These are phyloP conservation scores for Anguilla marmorata DNA, from an alignment of 2,797 vertebrate species.

Conservation along the genomic window DNA sequence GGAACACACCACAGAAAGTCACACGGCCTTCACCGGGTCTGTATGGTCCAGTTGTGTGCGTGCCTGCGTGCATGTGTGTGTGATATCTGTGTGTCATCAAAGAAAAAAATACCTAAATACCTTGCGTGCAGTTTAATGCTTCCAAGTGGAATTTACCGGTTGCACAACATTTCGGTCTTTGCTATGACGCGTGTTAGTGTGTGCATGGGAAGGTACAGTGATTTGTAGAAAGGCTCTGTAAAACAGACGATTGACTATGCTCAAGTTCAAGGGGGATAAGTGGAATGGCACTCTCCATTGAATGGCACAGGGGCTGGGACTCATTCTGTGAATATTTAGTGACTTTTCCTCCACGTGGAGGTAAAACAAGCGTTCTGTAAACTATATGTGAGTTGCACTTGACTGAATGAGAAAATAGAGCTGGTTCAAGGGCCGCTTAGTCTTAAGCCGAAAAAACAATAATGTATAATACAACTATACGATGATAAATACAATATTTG, in stretches of 20 bases:
- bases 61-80: background rate
- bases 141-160: slow-evolving; percentile 15
- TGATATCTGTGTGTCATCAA: background rate
- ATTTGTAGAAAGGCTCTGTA: background rate
- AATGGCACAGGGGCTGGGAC: background rate
- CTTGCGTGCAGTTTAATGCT: slow-evolving; percentile 15
- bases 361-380: background rate
- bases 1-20: slow-evolving; percentile 16
- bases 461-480: background rate
- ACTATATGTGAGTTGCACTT: background rate
- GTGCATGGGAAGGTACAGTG: background rate
- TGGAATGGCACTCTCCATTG: background rate
- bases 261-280: background rate
- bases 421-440: background rate
- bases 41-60: slow-evolving; percentile 7
- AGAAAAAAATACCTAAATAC: background rate
- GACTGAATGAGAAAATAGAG: background rate
- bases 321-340: slow-evolving; percentile 3
- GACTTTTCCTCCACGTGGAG: background rate
- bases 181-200: slow-evolving; percentile 1
- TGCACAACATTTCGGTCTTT: slow-evolving; percentile 24
- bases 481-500: background rate
- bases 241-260: background rate
- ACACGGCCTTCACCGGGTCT: background rate
- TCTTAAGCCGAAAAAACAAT: background rate